A percentile compares a stretch with the other conserved stretches of the same genome.
Evolutionary conservation across 2,113 vertebrate genomes (phyloP).

Genomic region (Indicator maculatus): DNA sequence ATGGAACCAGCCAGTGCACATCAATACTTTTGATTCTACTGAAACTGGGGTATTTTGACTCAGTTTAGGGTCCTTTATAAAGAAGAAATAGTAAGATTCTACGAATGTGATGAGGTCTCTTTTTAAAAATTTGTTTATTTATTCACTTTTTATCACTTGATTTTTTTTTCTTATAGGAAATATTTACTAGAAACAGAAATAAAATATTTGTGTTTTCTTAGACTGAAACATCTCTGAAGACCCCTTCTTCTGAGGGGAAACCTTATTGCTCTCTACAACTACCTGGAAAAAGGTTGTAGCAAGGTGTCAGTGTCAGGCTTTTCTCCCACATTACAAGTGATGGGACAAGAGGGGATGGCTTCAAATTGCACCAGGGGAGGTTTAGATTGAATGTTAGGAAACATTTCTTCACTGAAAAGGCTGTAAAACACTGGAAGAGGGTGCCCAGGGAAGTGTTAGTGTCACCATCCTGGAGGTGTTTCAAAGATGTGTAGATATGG

Average conservation of each 20-base stretch:
- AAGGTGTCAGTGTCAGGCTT: fast-evolving
- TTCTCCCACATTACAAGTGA: background rate
- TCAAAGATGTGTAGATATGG: background rate
- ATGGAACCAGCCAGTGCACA: background rate
- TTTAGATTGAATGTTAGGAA: background rate
- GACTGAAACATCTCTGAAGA: background rate
- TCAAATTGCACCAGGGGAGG: background rate
- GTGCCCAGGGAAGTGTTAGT: background rate
- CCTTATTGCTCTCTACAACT: background rate
- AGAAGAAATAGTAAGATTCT: background rate
- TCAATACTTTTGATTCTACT: background rate
- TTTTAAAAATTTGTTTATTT: background rate
- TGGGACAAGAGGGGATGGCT: background rate
- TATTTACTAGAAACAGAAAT: background rate
- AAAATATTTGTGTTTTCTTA: background rate
- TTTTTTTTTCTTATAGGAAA: background rate
- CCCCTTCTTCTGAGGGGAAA: background rate
- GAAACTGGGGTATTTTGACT: background rate
- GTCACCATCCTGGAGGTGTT: background rate
- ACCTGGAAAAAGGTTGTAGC: background rate
- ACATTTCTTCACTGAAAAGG: background rate
- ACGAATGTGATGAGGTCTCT: background rate
- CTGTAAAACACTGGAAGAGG: background rate
- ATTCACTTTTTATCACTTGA: background rate
- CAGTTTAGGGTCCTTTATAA: background rate